A percentile compares a stretch with the other conserved stretches of the same genome.
These are phyloP conservation scores for Channa striata DNA, from an alignment of 2,797 vertebrate species.

Conservation along the genomic window DNA sequence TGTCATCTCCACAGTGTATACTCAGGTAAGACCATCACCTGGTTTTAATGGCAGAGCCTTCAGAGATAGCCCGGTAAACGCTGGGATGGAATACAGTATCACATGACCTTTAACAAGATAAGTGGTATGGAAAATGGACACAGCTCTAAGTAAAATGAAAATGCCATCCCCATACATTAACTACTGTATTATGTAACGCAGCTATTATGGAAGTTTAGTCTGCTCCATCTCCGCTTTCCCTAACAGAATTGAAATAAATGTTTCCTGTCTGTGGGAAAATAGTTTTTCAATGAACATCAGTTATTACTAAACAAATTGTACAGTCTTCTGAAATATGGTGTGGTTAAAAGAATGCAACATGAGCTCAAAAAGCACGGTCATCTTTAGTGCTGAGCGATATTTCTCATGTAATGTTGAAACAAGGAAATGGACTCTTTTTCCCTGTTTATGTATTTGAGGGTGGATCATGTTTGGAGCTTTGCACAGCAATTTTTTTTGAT, in stretches of 20 bases:
- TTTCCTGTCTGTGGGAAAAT: neutral
- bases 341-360: neutral
- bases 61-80: neutral
- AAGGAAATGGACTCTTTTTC: neutral
- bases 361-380: slow-evolving; percentile 13
- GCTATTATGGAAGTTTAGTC: neutral
- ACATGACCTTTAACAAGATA: neutral
- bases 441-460: too few species aligned
- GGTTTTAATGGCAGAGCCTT: neutral
- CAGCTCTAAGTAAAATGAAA: neutral
- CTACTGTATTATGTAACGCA: neutral
- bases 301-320: neutral
- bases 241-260: slow-evolving; percentile 9
- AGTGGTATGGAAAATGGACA: neutral
- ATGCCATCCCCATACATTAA: neutral
- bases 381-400: slow-evolving; percentile 8
- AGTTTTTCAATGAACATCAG: slow-evolving; percentile 12
- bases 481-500: slow-evolving; percentile 4
- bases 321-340: neutral
- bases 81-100: neutral
- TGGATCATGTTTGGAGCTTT: slow-evolving; percentile 2
- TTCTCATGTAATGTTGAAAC: neutral
- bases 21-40: slow-evolving; percentile 87
- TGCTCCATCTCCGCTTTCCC: slow-evolving; percentile 6
- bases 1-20: slow-evolving; percentile 95